phyloP scores from a whole-genome alignment of 2,888 invertebrate species.

The Aspidapion aeneum region DNA sequence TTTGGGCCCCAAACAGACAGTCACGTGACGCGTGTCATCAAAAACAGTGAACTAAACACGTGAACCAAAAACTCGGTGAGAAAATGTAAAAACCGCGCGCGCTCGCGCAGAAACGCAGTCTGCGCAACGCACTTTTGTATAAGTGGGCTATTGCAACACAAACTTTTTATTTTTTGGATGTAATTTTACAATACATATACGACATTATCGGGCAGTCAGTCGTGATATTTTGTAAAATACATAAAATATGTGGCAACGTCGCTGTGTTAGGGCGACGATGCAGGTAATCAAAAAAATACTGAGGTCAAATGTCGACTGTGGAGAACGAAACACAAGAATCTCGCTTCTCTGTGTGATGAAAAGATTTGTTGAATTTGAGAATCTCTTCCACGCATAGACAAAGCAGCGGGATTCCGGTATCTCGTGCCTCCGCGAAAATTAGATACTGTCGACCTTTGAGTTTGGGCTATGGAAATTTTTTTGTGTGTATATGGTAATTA shows the following conservation, averaged over 20 bases:
- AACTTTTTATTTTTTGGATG: constrained; percentile 42
- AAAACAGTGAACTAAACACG: constrained; percentile 37
- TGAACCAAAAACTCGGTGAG: constrained; percentile 39
- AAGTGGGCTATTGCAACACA: constrained; percentile 50
- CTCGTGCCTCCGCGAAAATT: constrained; percentile 4
- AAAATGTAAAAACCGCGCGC: constrained; percentile 39
- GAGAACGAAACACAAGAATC: neutral
- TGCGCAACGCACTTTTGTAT: constrained; percentile 26
- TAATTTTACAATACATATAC: constrained; percentile 51
- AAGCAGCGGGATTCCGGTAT: neutral
- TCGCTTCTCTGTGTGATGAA: neutral
- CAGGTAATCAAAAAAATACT: constrained; percentile 28
- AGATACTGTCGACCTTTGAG: constrained; percentile 35
- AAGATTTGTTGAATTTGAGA: neutral
- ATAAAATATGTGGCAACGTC: constrained; percentile 30
- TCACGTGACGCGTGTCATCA: constrained; percentile 25
- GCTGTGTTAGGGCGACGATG: constrained; percentile 18
- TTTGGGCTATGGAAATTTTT: constrained; percentile 48
- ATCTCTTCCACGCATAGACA: neutral
- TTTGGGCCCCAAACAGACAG: constrained; percentile 34
- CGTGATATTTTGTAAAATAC: constrained; percentile 51
- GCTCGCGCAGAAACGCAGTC: neutral
- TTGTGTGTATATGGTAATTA: constrained; percentile 40
- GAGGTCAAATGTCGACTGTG: constrained; percentile 5
- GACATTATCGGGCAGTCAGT: constrained; percentile 50